These are phyloP conservation scores for Halichondria panicea DNA, from an alignment of 37 sponge, comb jelly and placozoan genomes.

Conservation along the genomic window DNA sequence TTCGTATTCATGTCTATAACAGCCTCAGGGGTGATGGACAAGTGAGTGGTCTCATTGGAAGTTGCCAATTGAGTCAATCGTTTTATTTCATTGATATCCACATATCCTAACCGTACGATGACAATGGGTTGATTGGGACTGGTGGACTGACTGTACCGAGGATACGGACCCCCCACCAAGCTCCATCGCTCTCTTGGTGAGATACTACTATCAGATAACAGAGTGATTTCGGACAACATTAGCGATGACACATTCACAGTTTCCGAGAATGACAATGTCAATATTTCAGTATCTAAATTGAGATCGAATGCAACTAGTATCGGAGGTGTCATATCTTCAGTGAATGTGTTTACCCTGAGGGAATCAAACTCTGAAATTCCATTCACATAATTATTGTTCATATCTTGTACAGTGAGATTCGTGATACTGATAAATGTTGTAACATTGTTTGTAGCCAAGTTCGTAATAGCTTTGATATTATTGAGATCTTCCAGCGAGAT, in stretches of 20 bases:
- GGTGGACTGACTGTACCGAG: conserved; percentile 41
- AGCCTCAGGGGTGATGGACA: conserved; percentile 27
- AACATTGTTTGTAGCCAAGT: conserved; percentile 27
- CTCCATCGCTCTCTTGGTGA: conserved; percentile 42
- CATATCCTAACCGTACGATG: conserved; percentile 52
- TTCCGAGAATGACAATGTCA: conserved; percentile 81
- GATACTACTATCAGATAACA: conserved; percentile 37
- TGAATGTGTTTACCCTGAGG: conserved; percentile 28
- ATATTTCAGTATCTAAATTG: conserved; percentile 50
- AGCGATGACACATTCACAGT: conserved; percentile 79
- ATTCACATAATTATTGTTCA: conserved; percentile 66
- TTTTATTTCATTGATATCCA: conserved; percentile 82
- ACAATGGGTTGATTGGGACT: conserved; percentile 55
- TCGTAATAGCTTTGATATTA: conserved; percentile 58
- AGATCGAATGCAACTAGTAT: conserved; percentile 58
- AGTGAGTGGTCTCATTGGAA: conserved; percentile 56
- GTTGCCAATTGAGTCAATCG: conserved; percentile 51
- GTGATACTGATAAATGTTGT: conserved; percentile 70
- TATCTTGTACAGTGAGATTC: conserved; percentile 47
- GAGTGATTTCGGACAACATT: conserved; percentile 44
- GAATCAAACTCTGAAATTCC: conserved; percentile 41
- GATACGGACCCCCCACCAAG: conserved; percentile 21
- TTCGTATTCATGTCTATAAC: conserved; percentile 83
- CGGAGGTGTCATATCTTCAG: conserved; percentile 51
- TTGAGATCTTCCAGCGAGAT: conserved; percentile 69